Base-by-base conservation (phyloP, 2,113 vertebrate genomes). In the Manacus vitellinus region DNA sequence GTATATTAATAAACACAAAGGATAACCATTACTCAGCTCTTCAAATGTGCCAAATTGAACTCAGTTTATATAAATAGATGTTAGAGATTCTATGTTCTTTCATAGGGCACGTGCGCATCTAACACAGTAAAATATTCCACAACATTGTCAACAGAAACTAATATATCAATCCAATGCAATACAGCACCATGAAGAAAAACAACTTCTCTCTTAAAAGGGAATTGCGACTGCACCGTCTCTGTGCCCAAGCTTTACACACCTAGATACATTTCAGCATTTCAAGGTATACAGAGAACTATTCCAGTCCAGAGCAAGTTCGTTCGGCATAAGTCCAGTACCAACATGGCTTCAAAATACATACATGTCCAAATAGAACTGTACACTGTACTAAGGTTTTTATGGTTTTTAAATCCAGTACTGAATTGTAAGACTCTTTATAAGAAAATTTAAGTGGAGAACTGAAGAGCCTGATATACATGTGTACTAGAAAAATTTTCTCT, bases 221-320 rank as follows among this genome's bases (percentile, higher is more conserved):
- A 24, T n/a, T 52, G 41, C 12, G 77, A 13, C 13, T 5, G 4
- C 22, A 28, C 11, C 39, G 23, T 22, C 28, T 58, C 13, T 3
- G 0, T 66, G 55, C 7, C n/a, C 13, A 54, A 31, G 51, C 8
- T 35, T 66, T n/a, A 51, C 1, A 0, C 18, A 6, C 27, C 56
- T n/a, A 46, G 33, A 76, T 12, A 78, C 20, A 46, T 72, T 82
- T 75, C 71, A 85, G 25, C 39, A 51, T 9, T 75, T 30, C 61
- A 63, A 31, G 8, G 14, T 30, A 27, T 23, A 41, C 2, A 55
- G n/a, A 87, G 39, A 52, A 39, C 54, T 65, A 8, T 52, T 76
- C 25, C 1, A 7, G 17, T 54, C 18, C 43, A 83, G 6, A 90
- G 19, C 6, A 68, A 44, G 39, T 12, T 84, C 82, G 56, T 10